Percentiles rank a stretch among this genome's conserved stretches.
Conservation (phyloP, 1,140 invertebrate species). For the Philopotamus ludificatus region DNA sequence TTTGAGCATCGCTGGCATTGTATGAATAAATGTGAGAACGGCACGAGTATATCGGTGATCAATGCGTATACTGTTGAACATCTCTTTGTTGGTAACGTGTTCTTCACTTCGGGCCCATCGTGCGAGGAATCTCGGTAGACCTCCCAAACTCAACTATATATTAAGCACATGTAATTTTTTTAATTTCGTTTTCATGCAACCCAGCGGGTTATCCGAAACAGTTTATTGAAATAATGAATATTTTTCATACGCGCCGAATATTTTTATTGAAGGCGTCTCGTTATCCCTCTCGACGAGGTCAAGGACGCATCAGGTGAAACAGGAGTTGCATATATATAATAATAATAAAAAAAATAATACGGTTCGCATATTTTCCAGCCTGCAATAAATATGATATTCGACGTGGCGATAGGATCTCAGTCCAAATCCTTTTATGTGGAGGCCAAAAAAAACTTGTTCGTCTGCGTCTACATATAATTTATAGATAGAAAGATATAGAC, state of each 20-base stretch:
- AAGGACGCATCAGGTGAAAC: no score
- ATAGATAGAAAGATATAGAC: no score
- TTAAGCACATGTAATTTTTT: not conserved
- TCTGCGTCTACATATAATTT: not conserved
- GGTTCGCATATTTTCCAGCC: no score
- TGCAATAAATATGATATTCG: no score
- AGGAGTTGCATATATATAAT: no score
- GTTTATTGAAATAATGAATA: no score
- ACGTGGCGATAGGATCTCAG: no score
- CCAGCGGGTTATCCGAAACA: not conserved
- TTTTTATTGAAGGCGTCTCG: no score
- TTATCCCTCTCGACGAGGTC: no score
- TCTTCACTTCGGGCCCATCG: not conserved
- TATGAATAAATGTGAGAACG: not conserved
- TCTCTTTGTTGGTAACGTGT: not conserved
- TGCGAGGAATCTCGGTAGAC: constrained; percentile 5
- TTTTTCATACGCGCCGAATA: no score
- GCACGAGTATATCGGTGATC: not conserved
- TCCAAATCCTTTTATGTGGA: not conserved
- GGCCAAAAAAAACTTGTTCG: not conserved
- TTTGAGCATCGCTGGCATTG: not conserved
- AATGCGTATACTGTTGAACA: not conserved
- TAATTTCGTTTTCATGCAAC: not conserved
- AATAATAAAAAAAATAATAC: no score
- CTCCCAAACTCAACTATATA: constrained; percentile 3